Evolutionary conservation across 2,888 invertebrate species (phyloP), one percentile per base, ranked within the genome.

Genomic region (Spilosoma lubricipeda): DNA sequence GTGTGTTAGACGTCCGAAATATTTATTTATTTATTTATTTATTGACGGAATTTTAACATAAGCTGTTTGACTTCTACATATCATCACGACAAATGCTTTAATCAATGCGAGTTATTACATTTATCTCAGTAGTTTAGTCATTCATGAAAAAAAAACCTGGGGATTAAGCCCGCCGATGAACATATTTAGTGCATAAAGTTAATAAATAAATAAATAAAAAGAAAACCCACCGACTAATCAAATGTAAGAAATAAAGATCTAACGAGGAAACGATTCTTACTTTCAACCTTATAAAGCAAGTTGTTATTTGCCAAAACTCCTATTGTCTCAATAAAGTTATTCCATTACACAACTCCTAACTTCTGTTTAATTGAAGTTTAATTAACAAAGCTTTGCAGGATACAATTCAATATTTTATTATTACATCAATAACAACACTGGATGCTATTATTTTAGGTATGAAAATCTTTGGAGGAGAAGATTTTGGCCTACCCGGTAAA

Each of bases 331-430:
- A 70, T 59, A 59, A 64, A 70, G 64, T 42, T 64, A 30, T 70
- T 64, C 36, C 45, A 39, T 48, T 71, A 27, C 36, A 36, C 23
- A 65, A 39, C 48, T 45, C 39, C 27, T 67, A 42, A 67, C 36
- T 52, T 65, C 48, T 71, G 64, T 52, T 45, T 48, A 45, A 52
- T 52, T 23, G 48, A 69, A 69, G 65, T 42, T 70, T 70, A 70
- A 70, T 70, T 59, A 70, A 20, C 64, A 63, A 70, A 48, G 65
- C 65, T 71, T 71, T 36, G 27, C 48, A 71, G 71, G 36, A 71
- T 36, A 52, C 48, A 71, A 65, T 65, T 45, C 42, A 13, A 63
- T 70, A 59, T 27, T 65, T 45, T 71, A 65, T 70, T 70, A 71
- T 71, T 65, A 65, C 30, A 48, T 65, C 48, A 65, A 71, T 71